These are phyloP conservation scores for Garrulus glandarius DNA, from an alignment of 2,797 vertebrate genomes.

Conservation along the genomic window DNA sequence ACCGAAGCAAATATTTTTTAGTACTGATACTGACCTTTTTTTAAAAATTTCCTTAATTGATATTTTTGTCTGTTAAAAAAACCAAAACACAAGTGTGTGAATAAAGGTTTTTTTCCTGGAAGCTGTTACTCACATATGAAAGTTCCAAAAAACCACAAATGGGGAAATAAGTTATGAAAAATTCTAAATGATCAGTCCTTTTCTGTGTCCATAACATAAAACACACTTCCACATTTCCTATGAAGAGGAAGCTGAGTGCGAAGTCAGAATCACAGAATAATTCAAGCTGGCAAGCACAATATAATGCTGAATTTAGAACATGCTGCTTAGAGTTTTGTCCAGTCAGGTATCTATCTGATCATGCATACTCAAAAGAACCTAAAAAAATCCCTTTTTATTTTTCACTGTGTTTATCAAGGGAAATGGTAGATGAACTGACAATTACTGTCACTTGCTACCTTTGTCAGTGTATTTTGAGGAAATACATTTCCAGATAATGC, in stretches of 20 bases:
- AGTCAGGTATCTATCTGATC: not conserved
- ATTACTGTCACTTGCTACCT: not conserved
- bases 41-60: not conserved
- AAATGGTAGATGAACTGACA: not conserved
- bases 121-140: not conserved
- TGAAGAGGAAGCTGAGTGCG: not conserved
- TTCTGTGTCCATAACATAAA: not conserved
- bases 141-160: not conserved
- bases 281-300: not conserved
- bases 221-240: not conserved
- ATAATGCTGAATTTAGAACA: not conserved
- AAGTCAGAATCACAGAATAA: not conserved
- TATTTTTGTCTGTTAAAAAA: not conserved
- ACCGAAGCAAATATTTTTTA: not conserved
- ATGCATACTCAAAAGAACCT: not conserved
- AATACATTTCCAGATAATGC: not conserved
- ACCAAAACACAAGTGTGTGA: accelerated
- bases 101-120: not conserved
- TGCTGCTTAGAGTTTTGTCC: not conserved
- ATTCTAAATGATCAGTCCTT: not conserved
- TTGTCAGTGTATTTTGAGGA: not conserved
- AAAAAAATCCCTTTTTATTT: not conserved
- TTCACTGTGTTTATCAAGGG: not conserved
- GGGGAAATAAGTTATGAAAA: not conserved
- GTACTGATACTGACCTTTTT: not conserved